A percentile compares a stretch with the other conserved stretches of the same genome.
Conservation (phyloP, 35 echinoderm and acorn worm species). For the Anneissia japonica region DNA sequence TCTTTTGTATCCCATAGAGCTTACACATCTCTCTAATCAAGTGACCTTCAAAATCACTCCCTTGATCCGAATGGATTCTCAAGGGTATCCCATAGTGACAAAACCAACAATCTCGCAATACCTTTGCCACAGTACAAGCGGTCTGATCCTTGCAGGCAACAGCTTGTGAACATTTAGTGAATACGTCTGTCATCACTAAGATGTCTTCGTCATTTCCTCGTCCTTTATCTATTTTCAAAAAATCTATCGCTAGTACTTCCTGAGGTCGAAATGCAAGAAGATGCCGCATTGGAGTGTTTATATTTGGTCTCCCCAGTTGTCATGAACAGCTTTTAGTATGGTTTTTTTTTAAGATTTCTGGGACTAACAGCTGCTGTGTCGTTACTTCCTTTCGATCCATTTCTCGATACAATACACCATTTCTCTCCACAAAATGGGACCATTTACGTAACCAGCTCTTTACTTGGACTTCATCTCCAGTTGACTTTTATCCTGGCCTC, state of each 20-base stretch:
- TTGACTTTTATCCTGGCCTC: background rate
- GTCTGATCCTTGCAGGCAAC: too few relatives aligned
- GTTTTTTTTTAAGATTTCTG: background rate
- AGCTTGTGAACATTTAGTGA: too few relatives aligned
- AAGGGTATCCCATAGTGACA: background rate
- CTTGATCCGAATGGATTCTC: background rate
- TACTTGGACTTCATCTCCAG: background rate
- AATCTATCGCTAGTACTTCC: background rate
- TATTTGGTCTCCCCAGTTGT: constrained; percentile 10
- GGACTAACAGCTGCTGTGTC: background rate
- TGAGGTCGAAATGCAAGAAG: constrained; percentile 10
- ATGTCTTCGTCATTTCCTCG: background rate
- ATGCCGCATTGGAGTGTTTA: constrained; percentile 5
- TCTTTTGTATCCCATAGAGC: constrained; percentile 11
- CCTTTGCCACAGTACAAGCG: too few relatives aligned
- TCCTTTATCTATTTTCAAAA: background rate
- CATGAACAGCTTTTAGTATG: constrained; percentile 1
- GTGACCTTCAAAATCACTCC: background rate
- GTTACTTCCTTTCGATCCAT: background rate
- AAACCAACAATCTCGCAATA: too few relatives aligned
- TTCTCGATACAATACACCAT: constrained; percentile 26
- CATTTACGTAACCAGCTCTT: background rate
- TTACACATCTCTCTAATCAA: background rate
- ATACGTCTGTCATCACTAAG: background rate
- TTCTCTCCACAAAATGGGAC: background rate